These are phyloP conservation scores for Drosophila pruinosa DNA, from an alignment of 1,140 invertebrate genomes.

Conservation along the genomic window DNA sequence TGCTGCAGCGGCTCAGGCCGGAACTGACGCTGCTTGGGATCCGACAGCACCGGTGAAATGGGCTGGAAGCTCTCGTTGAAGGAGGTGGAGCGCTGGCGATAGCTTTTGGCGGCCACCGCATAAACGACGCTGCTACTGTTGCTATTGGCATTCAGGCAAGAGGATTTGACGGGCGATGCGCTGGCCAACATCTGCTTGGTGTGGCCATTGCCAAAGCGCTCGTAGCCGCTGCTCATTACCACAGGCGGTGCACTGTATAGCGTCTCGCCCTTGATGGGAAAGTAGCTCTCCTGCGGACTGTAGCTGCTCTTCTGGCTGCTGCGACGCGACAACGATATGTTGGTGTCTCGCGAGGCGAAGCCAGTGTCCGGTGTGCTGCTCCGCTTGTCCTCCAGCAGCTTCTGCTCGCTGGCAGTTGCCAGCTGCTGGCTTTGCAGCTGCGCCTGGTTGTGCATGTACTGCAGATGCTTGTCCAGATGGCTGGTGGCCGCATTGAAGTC, in stretches of 20 bases:
- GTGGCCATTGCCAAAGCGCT: constrained; percentile 59
- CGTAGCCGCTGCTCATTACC: constrained; percentile 55
- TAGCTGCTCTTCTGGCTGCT: constrained; percentile 82
- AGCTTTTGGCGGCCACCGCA: constrained; percentile 46
- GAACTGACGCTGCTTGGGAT: constrained; percentile 40
- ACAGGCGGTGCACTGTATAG: constrained; percentile 59
- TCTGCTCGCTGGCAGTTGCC: constrained; percentile 42
- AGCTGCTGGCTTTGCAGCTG: constrained; percentile 45
- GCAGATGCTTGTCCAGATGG: constrained; percentile 77
- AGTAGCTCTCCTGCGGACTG: constrained; percentile 80
- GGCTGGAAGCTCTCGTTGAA: constrained; percentile 82
- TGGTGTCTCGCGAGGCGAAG: constrained; percentile 79
- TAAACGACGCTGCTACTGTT: constrained; percentile 71
- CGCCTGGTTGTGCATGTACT: constrained; percentile 78
- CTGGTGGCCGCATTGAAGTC: constrained; percentile 81
- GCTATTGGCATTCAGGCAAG: constrained; percentile 56
- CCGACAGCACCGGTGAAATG: constrained; percentile 73
- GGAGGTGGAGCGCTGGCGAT: constrained; percentile 79
- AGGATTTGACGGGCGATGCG: constrained; percentile 73
- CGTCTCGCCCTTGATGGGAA: constrained; percentile 64
- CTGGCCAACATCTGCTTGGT: constrained; percentile 69
- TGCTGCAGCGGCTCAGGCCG: constrained; percentile 27
- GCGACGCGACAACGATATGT: constrained; percentile 76
- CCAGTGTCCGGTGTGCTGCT: constrained; percentile 81
- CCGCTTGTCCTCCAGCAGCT: constrained; percentile 69